Evolutionary conservation across 1,140 invertebrate genomes (phyloP), one percentile per base, ranked within the genome.

Genomic region (Tigriopus japonicus): DNA sequence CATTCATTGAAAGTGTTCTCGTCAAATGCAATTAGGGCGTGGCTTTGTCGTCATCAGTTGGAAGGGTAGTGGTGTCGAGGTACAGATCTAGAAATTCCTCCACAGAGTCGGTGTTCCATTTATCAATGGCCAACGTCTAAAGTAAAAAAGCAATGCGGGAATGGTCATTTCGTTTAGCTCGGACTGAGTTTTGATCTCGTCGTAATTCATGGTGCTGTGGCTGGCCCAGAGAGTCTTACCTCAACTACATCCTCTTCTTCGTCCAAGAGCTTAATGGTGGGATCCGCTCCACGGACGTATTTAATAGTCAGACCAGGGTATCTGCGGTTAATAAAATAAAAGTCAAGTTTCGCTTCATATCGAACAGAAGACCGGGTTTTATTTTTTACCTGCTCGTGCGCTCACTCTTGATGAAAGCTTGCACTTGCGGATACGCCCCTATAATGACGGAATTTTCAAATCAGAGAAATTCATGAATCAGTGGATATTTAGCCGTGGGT

Each of bases 61-160:
- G 2, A 7, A 41, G 15, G 28, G 28, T 24, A 43, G 15, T 19
- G 12, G 35, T 40, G 55, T 41, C 41, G 2, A 95, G 75, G 78
- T 90, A 84, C 42, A 86, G 87, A 42, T 81, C 82, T 41, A 95
- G 79, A 74, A 94, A 95, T 73, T 94, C 91, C 72, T 92, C 86
- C 0, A 95, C 84, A 12, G 89, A 86, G 69, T 97, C 91, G 6
- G 91, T 96, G 70, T 95, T 86, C 92, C 91, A 97, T 71, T 93
- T 92, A 65, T 92, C 88, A 70, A 96, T 94, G 42, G 90, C 87
- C 3, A 96, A 77, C 52, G 84, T 83, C 72, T 79, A 68, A 1
- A 52, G 53, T 2, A 58, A 56, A 13, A 14, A 24, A 52, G 45
- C n/a, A 2, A 35, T 35, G 28, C 3, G 9, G 28, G n/a, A n/a